These are phyloP conservation scores for Stenodema calcarata DNA, from an alignment of 2,888 invertebrate genomes.

Conservation along the genomic window DNA sequence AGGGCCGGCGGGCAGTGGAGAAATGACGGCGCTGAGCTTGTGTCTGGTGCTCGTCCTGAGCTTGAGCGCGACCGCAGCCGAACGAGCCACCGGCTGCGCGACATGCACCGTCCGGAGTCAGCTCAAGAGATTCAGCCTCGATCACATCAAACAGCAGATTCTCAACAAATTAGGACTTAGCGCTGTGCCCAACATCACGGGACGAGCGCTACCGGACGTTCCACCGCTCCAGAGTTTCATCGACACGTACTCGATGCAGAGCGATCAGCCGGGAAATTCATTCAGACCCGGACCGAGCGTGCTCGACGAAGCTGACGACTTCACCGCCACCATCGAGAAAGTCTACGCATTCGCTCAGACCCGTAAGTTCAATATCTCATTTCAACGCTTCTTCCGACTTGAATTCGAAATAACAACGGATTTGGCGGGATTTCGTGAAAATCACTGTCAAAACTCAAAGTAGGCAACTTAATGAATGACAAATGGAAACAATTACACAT, in stretches of 20 bases:
- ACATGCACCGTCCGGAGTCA: constrained; percentile 67
- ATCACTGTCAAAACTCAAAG: no score
- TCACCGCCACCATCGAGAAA: constrained; percentile 72
- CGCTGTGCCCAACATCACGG: constrained; percentile 69
- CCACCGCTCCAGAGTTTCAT: constrained; percentile 54
- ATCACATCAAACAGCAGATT: constrained; percentile 69
- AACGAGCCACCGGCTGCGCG: constrained; percentile 62
- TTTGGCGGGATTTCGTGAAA: no score
- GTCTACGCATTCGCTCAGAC: constrained; percentile 71
- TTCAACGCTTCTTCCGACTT: no score
- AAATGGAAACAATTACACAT: no score
- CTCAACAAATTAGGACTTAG: constrained; percentile 67
- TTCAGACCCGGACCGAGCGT: constrained; percentile 54
- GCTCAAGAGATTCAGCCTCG: constrained; percentile 66
- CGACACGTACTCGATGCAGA: constrained; percentile 61
- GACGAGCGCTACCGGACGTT: constrained; percentile 65
- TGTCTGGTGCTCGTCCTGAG: constrained; percentile 33
- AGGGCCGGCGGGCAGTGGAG: neutral
- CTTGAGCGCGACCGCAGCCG: constrained; percentile 30
- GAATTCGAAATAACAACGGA: no score
- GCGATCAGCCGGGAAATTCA: constrained; percentile 61
- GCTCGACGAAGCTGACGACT: constrained; percentile 70
- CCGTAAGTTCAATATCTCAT: constrained; percentile 58
- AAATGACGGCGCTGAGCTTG: constrained; percentile 36
- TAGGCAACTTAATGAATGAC: no score